Percentiles rank a stretch among this genome's conserved stretches.
phyloP scores from a whole-genome alignment of 2,797 vertebrate genomes.

The Limosa lapponica region DNA sequence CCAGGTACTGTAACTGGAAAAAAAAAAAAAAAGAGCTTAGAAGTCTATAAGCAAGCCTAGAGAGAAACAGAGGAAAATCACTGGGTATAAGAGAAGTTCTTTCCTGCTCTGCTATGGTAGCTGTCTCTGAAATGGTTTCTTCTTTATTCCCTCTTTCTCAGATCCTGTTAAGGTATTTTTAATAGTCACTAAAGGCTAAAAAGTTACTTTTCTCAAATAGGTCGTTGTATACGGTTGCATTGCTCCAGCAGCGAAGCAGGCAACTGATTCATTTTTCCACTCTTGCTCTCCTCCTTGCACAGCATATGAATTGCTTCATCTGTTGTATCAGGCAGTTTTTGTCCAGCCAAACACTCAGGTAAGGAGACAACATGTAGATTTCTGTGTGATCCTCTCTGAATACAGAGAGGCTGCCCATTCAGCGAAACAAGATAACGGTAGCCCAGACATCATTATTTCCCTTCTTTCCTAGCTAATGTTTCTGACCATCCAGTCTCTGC shows the following conservation, averaged over 20 bases:
- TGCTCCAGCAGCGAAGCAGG: slow-evolving; percentile 12
- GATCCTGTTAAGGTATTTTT: not conserved
- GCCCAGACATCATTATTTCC: not conserved
- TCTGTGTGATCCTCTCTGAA: not conserved
- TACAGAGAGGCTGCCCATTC: not conserved
- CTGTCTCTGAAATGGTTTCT: not conserved
- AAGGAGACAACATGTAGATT: slow-evolving; percentile 6
- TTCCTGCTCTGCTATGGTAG: not conserved
- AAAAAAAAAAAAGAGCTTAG: not conserved
- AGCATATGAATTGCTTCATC: slow-evolving; percentile 35
- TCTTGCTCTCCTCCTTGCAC: slow-evolving; percentile 35
- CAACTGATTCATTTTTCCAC: slow-evolving; percentile 15
- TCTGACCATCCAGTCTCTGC: not conserved
- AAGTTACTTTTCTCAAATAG: not conserved
- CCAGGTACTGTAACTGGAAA: not conserved
- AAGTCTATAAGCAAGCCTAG: not conserved
- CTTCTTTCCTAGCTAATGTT: not conserved
- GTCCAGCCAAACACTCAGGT: slow-evolving; percentile 8
- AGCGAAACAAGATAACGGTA: not conserved
- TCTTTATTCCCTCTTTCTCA: not conserved
- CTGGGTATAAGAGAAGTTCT: not conserved
- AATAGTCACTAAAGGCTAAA: not conserved
- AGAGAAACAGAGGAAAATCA: not conserved
- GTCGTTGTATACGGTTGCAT: not conserved
- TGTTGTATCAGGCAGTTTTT: slow-evolving; percentile 41